Conservation (phyloP, 2,888 invertebrate species). For the Apamea crenata region DNA sequence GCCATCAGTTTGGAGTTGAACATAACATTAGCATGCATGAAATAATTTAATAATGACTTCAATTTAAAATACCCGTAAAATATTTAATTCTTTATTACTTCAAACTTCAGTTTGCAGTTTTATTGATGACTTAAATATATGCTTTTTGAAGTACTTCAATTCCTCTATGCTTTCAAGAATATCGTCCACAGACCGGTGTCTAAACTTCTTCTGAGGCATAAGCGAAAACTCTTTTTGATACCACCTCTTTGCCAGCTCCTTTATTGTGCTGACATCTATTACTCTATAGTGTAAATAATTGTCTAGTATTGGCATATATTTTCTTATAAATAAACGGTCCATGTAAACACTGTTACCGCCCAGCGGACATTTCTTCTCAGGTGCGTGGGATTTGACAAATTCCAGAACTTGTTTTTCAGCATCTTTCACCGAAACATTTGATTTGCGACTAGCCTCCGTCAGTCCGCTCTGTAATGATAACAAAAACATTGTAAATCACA, state of each 20-base stretch:
- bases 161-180: slow-evolving; percentile 96
- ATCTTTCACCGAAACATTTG: slow-evolving; percentile 91
- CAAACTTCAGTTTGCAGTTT: slow-evolving; percentile 58
- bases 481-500: slow-evolving; percentile 31
- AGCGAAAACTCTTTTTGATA: slow-evolving; percentile 90
- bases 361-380: slow-evolving; percentile 92
- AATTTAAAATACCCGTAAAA: slow-evolving; percentile 48
- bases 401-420: slow-evolving; percentile 94
- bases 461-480: slow-evolving; percentile 93
- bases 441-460: slow-evolving; percentile 93
- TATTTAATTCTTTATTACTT: slow-evolving; percentile 18
- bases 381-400: slow-evolving; percentile 92
- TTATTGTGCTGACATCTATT: slow-evolving; percentile 97
- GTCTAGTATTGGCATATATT: slow-evolving; percentile 95
- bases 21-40: slow-evolving; percentile 31
- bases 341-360: slow-evolving; percentile 97
- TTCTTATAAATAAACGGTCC: slow-evolving; percentile 95
- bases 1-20: slow-evolving; percentile 31
- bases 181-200: slow-evolving; percentile 95
- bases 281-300: slow-evolving; percentile 97
- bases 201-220: slow-evolving; percentile 91
- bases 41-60: slow-evolving; percentile 22
- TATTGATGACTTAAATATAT: slow-evolving; percentile 89
- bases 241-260: slow-evolving; percentile 96
- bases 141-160: slow-evolving; percentile 93